Evolutionary conservation across 2,888 invertebrate species (phyloP), one percentile per base, ranked within the genome.

Genomic region (Acleris literana): DNA sequence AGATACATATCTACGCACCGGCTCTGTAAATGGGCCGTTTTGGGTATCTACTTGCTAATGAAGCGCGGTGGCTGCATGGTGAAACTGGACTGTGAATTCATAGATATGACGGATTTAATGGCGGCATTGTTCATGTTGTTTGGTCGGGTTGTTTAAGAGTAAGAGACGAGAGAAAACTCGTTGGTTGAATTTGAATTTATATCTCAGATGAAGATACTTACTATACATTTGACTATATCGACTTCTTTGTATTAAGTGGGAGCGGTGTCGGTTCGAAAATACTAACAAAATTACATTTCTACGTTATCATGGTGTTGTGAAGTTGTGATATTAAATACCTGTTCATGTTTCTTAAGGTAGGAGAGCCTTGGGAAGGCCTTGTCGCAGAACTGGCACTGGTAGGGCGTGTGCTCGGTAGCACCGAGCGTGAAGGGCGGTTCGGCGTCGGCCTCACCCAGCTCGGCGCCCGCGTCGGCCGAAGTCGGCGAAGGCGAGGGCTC

Each of bases 371-470:
- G 96, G 90, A 97, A 98, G 73, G 97, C 97, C 87, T 97, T 96
- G 83, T 97, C 97, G 93, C 98, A 98, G 93, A 97, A 97, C 89
- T 96, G 96, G 91, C 97, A 98, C 82, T 96, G 96, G 93, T 97
- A 97, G 70, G 97, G 97, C 72, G 97, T 96, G 85, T 94, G 93
- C 77, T 95, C 95, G 20, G 95, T 95, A 70, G 94, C 94, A 55
- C 95, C 95, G 73, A 95, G 93, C 25, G 95, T 95, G 87, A 93
- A 95, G 57, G 94, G 93, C 54, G 95, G 92, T 70, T 94, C 93
- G 53, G 90, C 88, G 73, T 95, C 95, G 48, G 93, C 93, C 74
- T 95, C 95, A 53, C 93, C 94, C 74, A 94, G 94, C 65, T 94
- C 95, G 61, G 94, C 94, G 81, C 94, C 94, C 44, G 94, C 93